A percentile compares a stretch with the other conserved stretches of the same genome.
Evolutionary conservation across 1,140 invertebrate genomes (phyloP).

Genomic region (Drosophila malerkotliana): DNA sequence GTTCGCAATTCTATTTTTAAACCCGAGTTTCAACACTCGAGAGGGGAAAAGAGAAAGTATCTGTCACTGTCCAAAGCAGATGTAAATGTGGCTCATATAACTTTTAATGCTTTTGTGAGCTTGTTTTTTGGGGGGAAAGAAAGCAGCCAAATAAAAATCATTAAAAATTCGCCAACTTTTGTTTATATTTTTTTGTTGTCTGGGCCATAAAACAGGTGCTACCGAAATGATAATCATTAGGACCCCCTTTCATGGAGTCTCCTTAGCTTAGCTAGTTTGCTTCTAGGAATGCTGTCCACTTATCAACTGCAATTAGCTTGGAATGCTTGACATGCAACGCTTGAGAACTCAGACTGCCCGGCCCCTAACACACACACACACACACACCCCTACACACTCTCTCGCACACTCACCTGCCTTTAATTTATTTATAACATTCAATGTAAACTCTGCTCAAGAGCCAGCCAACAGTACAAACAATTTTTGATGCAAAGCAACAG

Average conservation of each 20-base stretch:
- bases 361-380: conserved; percentile 16
- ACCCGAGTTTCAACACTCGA: conserved; percentile 37
- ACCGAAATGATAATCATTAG: not conserved
- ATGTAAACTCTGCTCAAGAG: conserved; percentile 61
- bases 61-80: conserved; percentile 40
- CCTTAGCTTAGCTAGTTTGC: too few relatives aligned
- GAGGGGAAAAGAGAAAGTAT: conserved; percentile 55
- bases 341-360: conserved; percentile 38
- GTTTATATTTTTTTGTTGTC: not conserved
- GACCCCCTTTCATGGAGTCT: too few relatives aligned
- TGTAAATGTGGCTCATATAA: conserved; percentile 53
- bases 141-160: conserved; percentile 29
- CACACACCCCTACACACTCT: not conserved
- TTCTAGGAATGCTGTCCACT: conserved; percentile 26
- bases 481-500: conserved; percentile 55
- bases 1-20: conserved; percentile 46
- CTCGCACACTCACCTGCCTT: conserved; percentile 19
- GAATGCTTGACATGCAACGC: conserved; percentile 39
- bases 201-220: not conserved
- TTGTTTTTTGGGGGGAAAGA: conserved; percentile 24
- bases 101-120: conserved; percentile 8
- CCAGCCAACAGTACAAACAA: conserved; percentile 45
- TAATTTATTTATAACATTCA: conserved; percentile 80
- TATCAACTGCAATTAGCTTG: conserved; percentile 47
- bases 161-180: conserved; percentile 23